Evolutionary conservation across 2,888 invertebrate genomes (phyloP).

Genomic region (Troides oblongomaculatus): DNA sequence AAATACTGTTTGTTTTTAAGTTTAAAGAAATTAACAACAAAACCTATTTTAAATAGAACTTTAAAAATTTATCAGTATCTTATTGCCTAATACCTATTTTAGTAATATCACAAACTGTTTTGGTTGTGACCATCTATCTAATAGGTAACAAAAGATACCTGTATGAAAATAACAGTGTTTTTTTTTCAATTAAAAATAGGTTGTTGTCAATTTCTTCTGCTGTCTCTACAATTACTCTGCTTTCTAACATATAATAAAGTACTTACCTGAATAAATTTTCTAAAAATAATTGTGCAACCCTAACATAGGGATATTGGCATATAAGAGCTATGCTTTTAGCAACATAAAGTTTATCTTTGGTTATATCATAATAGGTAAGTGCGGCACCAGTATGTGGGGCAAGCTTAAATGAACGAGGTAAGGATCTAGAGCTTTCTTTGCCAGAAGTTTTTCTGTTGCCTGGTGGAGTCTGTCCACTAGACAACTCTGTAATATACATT

Average conservation of each 20-base stretch:
- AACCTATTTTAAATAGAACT: no score
- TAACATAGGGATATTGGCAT: conserved; percentile 94
- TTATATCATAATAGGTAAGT: conserved; percentile 93
- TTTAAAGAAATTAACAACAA: no score
- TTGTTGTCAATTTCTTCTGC: no score
- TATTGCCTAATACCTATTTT: no score
- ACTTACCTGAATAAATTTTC: conserved; percentile 91
- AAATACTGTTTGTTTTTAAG: no score
- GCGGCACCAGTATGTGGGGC: conserved; percentile 88
- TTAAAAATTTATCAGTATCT: no score
- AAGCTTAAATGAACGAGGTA: conserved; percentile 94
- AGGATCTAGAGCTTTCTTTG: conserved; percentile 88
- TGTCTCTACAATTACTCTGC: no score
- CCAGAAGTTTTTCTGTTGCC: conserved; percentile 79
- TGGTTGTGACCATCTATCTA: no score
- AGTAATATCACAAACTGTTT: no score
- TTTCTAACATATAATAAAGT: conserved; percentile 5
- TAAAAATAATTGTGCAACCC: conserved; percentile 92
- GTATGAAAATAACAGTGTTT: no score
- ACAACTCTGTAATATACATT: conserved; percentile 94
- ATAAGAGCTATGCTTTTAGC: conserved; percentile 97
- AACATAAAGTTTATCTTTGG: conserved; percentile 96
- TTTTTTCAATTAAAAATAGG: no score
- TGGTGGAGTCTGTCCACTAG: conserved; percentile 87
- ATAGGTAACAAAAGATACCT: no score